These are phyloP conservation scores for Tinea trinotella DNA, from an alignment of 2,888 invertebrate species.

Conservation along the genomic window DNA sequence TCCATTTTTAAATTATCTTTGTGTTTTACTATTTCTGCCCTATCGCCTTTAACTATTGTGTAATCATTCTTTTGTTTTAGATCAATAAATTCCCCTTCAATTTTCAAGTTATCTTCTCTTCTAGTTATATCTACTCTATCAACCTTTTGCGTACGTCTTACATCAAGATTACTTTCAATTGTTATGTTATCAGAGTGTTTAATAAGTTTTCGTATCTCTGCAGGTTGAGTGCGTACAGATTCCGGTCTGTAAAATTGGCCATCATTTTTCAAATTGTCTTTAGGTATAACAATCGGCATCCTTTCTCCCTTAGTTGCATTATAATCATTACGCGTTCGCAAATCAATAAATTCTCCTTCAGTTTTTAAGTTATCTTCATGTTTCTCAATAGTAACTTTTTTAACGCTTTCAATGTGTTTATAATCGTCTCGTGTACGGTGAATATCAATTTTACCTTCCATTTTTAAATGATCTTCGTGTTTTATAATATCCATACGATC, in stretches of 20 bases:
- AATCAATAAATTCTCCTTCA: constrained; percentile 70
- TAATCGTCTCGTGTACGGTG: constrained; percentile 71
- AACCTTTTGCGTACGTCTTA: constrained; percentile 47
- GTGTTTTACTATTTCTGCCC: constrained; percentile 67
- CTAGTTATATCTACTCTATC: constrained; percentile 75
- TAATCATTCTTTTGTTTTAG: constrained; percentile 72
- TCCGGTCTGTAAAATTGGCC: constrained; percentile 68
- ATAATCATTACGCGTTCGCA: constrained; percentile 64
- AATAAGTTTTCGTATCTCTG: constrained; percentile 70
- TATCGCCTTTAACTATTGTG: constrained; percentile 58
- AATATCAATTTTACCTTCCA: constrained; percentile 75
- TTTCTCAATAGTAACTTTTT: constrained; percentile 63
- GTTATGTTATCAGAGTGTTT: constrained; percentile 74
- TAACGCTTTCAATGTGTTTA: constrained; percentile 65
- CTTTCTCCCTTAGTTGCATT: constrained; percentile 73
- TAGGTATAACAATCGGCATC: constrained; percentile 71
- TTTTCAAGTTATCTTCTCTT: constrained; percentile 75
- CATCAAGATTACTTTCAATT: constrained; percentile 56
- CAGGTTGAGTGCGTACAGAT: constrained; percentile 60
- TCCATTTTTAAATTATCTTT: constrained; percentile 77
- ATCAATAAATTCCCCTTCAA: constrained; percentile 74
- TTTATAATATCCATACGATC: constrained; percentile 74
- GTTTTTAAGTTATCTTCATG: constrained; percentile 73
- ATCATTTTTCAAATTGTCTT: constrained; percentile 78
- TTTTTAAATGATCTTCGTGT: constrained; percentile 77